Base-by-base conservation (phyloP, 2,113 vertebrate genomes). In the Alexandromys fortis region DNA sequence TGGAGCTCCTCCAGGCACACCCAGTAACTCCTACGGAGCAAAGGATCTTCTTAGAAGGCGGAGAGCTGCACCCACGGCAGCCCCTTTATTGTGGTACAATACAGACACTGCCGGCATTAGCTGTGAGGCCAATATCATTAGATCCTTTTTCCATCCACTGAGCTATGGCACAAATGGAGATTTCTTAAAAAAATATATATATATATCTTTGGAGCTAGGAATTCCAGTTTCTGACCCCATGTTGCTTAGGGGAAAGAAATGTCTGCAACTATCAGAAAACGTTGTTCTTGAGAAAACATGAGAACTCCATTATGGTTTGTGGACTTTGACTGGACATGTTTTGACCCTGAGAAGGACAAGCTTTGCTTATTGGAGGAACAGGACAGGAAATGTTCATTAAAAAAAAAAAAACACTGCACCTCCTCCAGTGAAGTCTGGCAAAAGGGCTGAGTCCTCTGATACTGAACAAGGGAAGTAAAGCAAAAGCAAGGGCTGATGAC, bases 1-100 rank as follows among this genome's bases (percentile, higher is more conserved):
- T 96, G 97, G 95, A 97, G 76, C 92, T 95, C 91, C 95, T 97
- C 94, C 92, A 94, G 96, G 73, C 83, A 96, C 95, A 97, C 90
- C 94, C 92, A 96, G 88, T 73, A 96, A 95, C 95, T 96, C 93
- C 92, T 89, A 70, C 92, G 70, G 73, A 94, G 92, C 88, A 96
- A 94, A 96, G 70, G 73, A 94, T 95, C 97, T 95, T 97, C 90
- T 88, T 75, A 92, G 95, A 94, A 96, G 93, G 95, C 28, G 12
- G 91, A 97, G 94, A 94, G 90, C 94, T 96, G 76, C 85, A 87
- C 89, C 91, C 85, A 82, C 42, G 2, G 95, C 85, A 93, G 87
- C 76, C 85, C 77, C 87, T 97, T 96, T 96, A 95, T 95, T 97
- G 70, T 90, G 76, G 65, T 89, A 96, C 75, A 94, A 79, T 85